A percentile compares a stretch with the other conserved stretches of the same genome.
phyloP scores from a whole-genome alignment of 2,888 invertebrate genomes.

The Heliconius cydno region DNA sequence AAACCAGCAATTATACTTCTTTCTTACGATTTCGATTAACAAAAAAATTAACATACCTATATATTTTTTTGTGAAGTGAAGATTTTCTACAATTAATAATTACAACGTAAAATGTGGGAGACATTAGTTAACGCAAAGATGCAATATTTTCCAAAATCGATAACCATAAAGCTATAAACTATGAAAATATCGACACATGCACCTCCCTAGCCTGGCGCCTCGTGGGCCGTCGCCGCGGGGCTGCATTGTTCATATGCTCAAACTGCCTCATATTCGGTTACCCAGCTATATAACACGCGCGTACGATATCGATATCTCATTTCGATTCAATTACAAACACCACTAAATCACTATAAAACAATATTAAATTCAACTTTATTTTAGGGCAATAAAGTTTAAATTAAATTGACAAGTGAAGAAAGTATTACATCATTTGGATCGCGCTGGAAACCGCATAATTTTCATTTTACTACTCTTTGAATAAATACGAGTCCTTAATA shows the following conservation, averaged over 20 bases:
- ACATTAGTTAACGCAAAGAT: neutral
- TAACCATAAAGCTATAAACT: neutral
- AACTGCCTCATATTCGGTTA: slow-evolving; percentile 82
- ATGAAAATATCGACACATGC: neutral
- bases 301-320: slow-evolving; percentile 73
- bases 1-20: neutral
- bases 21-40: no score
- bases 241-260: slow-evolving; percentile 75
- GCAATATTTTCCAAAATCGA: neutral
- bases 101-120: neutral
- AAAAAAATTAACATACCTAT: no score
- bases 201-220: slow-evolving; percentile 74
- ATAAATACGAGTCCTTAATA: slow-evolving; percentile 72
- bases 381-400: slow-evolving; percentile 42
- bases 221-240: slow-evolving; percentile 70
- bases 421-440: slow-evolving; percentile 50
- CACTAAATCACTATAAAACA: slow-evolving; percentile 50
- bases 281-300: slow-evolving; percentile 73
- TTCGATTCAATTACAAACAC: slow-evolving; percentile 51
- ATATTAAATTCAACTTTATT: slow-evolving; percentile 50
- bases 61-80: no score
- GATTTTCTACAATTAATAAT: neutral
- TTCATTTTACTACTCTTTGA: slow-evolving; percentile 77
- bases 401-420: slow-evolving; percentile 42
- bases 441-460: slow-evolving; percentile 68